Conservation (phyloP, 2,113 vertebrate genomes). For the Tangachromis dhanisi region DNA sequence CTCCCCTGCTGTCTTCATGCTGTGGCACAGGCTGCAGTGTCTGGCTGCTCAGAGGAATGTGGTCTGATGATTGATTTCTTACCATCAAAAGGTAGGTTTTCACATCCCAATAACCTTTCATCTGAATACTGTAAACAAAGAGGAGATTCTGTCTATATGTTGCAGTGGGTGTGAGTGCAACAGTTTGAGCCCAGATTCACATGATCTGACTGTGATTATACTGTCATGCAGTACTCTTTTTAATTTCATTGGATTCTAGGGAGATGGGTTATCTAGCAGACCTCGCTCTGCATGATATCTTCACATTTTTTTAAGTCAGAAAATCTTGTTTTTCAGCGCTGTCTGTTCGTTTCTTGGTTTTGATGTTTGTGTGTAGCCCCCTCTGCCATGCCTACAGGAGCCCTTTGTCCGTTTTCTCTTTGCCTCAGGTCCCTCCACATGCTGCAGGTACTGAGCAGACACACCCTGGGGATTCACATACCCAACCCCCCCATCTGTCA, state of each 20-base stretch:
- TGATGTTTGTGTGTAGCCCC: background rate
- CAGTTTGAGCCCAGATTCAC: background rate
- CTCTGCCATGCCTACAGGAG: background rate
- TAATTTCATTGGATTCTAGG: slow-evolving; percentile 4
- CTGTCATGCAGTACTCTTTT: background rate
- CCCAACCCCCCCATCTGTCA: slow-evolving; percentile 23
- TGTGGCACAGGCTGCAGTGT: background rate
- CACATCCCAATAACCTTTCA: slow-evolving; percentile 34
- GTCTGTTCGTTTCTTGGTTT: background rate
- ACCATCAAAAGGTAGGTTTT: slow-evolving; percentile 36
- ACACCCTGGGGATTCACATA: background rate
- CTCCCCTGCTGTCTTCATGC: background rate
- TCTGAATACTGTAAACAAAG: slow-evolving; percentile 35
- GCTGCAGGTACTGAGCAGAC: slow-evolving; percentile 19
- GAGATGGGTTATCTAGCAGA: background rate
- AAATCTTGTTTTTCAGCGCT: background rate
- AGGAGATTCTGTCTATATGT: background rate
- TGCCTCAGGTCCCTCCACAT: slow-evolving; percentile 13
- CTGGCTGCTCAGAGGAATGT: slow-evolving; percentile 14
- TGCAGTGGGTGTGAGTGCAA: background rate
- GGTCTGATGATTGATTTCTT: slow-evolving; percentile 28
- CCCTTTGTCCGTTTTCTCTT: background rate
- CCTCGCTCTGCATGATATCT: background rate
- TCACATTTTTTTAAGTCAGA: background rate
- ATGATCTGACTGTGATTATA: background rate